These are phyloP conservation scores for Psittacus erithacus DNA, from an alignment of 2,113 vertebrate species.

Conservation along the genomic window DNA sequence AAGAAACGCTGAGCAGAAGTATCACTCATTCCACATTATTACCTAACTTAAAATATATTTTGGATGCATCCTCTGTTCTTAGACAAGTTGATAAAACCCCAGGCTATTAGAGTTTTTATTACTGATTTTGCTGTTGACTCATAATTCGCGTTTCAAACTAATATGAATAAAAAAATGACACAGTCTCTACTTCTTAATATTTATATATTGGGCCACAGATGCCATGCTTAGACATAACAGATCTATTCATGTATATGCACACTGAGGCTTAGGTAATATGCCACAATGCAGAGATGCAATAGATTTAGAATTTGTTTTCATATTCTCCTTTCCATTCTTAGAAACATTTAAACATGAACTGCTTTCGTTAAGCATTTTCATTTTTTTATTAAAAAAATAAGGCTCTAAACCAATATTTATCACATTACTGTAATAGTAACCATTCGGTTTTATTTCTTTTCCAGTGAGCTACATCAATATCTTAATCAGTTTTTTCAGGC, in stretches of 20 bases:
- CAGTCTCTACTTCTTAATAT: neutral
- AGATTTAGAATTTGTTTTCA: neutral
- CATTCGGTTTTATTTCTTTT: neutral
- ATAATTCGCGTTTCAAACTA: neutral
- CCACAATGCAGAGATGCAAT: neutral
- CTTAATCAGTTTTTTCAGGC: neutral
- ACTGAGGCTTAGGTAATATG: neutral
- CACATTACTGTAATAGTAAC: neutral
- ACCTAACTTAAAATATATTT: neutral
- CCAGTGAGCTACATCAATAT: neutral
- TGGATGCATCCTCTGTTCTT: neutral
- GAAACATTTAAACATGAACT: neutral
- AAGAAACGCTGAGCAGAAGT: neutral
- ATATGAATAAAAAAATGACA: neutral
- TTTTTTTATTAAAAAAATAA: neutral
- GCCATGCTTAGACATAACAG: neutral
- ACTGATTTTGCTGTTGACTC: neutral
- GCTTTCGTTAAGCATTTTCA: neutral
- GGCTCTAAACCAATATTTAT: neutral
- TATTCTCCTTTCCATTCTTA: neutral
- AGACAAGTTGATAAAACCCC: neutral
- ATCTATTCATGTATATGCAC: neutral
- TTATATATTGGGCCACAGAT: neutral
- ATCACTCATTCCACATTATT: neutral
- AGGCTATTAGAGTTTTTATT: neutral